Conservation (phyloP, 2,113 vertebrate species). For the Tragelaphus imberbis region DNA sequence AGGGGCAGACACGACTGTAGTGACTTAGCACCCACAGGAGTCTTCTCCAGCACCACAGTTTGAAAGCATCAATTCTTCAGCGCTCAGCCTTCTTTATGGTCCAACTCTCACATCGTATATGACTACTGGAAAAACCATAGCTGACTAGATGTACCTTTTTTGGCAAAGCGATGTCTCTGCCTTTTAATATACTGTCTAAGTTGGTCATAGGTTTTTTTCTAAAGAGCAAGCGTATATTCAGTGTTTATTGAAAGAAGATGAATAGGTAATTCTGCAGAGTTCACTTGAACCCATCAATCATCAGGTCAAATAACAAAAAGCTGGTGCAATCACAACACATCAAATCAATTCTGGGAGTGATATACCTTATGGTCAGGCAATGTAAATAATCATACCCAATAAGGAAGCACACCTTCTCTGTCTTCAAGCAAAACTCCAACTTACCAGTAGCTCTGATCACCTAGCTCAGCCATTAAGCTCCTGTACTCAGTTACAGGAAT, state of each 20-base stretch:
- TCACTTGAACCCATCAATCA: slow-evolving; percentile 50
- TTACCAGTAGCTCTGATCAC: slow-evolving; percentile 20
- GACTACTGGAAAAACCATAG: neutral
- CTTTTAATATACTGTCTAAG: neutral
- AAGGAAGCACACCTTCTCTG: slow-evolving; percentile 32
- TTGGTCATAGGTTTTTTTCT: neutral
- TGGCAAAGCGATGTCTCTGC: neutral
- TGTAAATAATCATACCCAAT: slow-evolving; percentile 67
- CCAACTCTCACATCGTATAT: neutral
- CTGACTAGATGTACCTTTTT: neutral
- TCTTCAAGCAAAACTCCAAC: slow-evolving; percentile 51
- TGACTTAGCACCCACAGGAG: no score
- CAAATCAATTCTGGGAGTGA: slow-evolving; percentile 50
- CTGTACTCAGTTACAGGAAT: neutral
- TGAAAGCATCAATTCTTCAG: neutral
- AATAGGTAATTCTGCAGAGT: slow-evolving; percentile 30
- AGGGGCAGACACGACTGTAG: neutral
- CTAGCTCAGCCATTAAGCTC: slow-evolving; percentile 27
- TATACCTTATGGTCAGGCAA: slow-evolving; percentile 66
- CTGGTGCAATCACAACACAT: slow-evolving; percentile 43
- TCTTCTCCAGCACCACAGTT: neutral
- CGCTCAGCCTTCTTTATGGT: neutral
- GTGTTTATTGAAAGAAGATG: neutral
- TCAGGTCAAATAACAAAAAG: slow-evolving; percentile 65
- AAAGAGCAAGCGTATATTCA: neutral